Evolutionary conservation across 2,113 vertebrate genomes (phyloP).

Genomic region (Prunella himalayana): DNA sequence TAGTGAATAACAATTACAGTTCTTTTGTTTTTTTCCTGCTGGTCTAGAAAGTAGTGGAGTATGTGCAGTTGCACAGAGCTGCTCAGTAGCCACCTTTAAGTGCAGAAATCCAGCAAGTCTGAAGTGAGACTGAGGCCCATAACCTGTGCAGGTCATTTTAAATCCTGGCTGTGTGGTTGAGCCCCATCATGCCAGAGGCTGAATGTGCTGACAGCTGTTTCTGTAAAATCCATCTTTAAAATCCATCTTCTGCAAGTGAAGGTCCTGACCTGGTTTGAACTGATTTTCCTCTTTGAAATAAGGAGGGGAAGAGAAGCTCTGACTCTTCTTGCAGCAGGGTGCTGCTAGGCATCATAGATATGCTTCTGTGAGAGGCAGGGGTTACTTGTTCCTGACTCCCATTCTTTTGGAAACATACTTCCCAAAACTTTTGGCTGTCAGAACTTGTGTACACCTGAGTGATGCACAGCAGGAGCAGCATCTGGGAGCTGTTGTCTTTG

Average conservation of each 20-base stretch:
- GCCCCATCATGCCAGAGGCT: background rate
- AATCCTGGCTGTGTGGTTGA: background rate
- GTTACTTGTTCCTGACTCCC: background rate
- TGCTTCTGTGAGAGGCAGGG: background rate
- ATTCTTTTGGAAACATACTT: background rate
- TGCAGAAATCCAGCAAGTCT: background rate
- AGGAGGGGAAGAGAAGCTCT: background rate
- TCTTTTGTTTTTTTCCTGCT: background rate
- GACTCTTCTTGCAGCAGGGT: background rate
- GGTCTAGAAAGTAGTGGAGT: background rate
- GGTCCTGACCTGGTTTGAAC: background rate
- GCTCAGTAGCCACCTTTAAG: background rate
- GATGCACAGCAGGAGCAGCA: background rate
- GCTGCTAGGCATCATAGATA: background rate
- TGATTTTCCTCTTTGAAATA: background rate
- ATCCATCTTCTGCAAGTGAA: background rate
- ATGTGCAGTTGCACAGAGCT: background rate
- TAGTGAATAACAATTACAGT: background rate
- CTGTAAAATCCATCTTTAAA: background rate
- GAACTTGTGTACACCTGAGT: background rate
- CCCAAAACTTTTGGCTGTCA: background rate
- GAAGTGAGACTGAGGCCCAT: background rate
- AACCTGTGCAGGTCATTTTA: background rate
- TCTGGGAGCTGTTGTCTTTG: background rate
- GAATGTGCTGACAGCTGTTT: background rate